Percentiles rank a stretch among this genome's conserved stretches.
phyloP scores from a whole-genome alignment of 2,797 vertebrate genomes.

The Microctenopoma lineatum region DNA sequence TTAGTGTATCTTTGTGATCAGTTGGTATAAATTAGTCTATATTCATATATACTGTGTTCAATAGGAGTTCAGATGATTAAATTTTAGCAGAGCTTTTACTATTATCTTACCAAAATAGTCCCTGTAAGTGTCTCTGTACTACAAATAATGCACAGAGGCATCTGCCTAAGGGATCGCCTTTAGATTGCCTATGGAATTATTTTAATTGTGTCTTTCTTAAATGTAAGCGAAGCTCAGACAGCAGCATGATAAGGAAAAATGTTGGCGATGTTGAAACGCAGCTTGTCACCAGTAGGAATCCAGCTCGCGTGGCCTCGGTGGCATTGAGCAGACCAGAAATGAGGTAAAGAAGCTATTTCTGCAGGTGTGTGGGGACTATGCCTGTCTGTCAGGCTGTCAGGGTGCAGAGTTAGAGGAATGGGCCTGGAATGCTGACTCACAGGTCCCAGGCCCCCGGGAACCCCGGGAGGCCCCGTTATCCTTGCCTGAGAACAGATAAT shows the following conservation, averaged over 20 bases:
- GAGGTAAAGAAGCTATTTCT: constrained; percentile 50
- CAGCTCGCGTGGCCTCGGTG: constrained; percentile 12
- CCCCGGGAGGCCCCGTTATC: constrained; percentile 34
- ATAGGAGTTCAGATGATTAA: too few relatives aligned
- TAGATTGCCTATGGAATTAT: too few relatives aligned
- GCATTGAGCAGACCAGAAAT: background rate
- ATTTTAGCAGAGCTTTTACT: too few relatives aligned
- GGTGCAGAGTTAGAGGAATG: constrained; percentile 72
- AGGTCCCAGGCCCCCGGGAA: constrained; percentile 51
- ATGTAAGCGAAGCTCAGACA: constrained; percentile 12
- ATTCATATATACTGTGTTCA: too few relatives aligned
- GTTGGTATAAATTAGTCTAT: too few relatives aligned
- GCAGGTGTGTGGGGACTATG: constrained; percentile 22
- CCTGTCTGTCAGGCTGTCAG: constrained; percentile 68
- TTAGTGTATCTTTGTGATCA: too few relatives aligned
- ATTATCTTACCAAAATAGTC: too few relatives aligned
- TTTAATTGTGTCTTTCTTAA: background rate
- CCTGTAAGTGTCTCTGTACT: too few relatives aligned
- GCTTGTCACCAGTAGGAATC: constrained; percentile 22
- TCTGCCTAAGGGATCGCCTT: too few relatives aligned
- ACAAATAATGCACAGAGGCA: too few relatives aligned
- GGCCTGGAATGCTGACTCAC: constrained; percentile 78
- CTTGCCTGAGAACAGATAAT: constrained; percentile 71
- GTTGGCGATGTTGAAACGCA: background rate
- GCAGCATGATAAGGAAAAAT: background rate